Conservation (phyloP, 2,888 invertebrate genomes). For the Hypena proboscidalis region DNA sequence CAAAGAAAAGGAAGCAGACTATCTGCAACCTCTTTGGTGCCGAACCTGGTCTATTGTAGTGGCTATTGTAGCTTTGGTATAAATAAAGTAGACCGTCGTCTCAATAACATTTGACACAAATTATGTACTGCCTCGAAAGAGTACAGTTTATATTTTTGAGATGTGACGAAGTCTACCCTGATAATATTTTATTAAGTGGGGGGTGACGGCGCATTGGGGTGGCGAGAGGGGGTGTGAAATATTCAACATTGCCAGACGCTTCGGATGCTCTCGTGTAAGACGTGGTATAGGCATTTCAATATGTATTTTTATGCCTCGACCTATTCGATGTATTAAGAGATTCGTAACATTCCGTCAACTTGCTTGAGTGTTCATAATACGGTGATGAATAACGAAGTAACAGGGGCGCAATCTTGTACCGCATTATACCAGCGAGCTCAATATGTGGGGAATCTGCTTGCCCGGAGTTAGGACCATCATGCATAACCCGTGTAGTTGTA, state of each 20-base stretch:
- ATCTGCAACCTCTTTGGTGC: no score
- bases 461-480: no score
- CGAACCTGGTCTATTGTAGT: background rate
- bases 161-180: constrained; percentile 72
- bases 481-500: background rate
- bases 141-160: constrained; percentile 54
- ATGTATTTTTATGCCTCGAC: constrained; percentile 58
- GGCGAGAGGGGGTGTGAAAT: constrained; percentile 64
- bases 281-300: constrained; percentile 61
- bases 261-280: constrained; percentile 51
- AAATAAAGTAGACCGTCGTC: background rate
- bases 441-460: no score
- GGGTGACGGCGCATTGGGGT: constrained; percentile 47
- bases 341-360: constrained; percentile 38
- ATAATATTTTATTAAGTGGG: constrained; percentile 75
- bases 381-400: constrained; percentile 30
- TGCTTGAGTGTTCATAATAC: constrained; percentile 27
- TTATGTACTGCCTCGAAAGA: constrained; percentile 21
- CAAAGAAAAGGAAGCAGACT: no score
- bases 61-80: background rate
- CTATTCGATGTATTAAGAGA: constrained; percentile 52
- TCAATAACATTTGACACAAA: constrained; percentile 18
- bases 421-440: background rate
- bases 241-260: constrained; percentile 61
- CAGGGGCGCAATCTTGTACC: constrained; percentile 8